Base-by-base conservation (phyloP, 2,888 invertebrate genomes). In the Erebia ligea region DNA sequence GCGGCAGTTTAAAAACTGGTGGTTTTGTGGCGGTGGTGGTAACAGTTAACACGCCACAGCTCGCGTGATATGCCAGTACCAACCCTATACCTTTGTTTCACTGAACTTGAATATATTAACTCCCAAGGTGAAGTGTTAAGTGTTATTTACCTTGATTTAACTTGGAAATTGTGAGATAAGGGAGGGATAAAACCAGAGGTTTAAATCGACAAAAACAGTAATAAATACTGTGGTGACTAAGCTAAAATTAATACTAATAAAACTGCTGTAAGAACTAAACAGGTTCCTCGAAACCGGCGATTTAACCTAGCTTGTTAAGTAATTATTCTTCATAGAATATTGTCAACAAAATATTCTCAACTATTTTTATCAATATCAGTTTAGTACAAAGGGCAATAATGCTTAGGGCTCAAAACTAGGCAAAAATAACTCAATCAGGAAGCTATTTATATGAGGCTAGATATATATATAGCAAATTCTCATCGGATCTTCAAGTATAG, bases 21-120 rank as follows among this genome's bases (percentile, higher is more conserved):
- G 57, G 56, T 64, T 52, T 13, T 21, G 15, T 13, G 8, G 8
- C 34, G 57, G 57, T 34, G 40, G 42, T 61, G 42, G 42, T 42
- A 58, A 42, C 40, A 64, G 57, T 62, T 62, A 59, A 73, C 65
- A 52, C 67, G 54, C 25, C 21, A 64, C 52, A 19, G 65, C 45
- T 84, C 78, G 83, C 84, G 84, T 84, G 84, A 83, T 82, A 81
- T 81, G 82, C 80, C 82, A 79, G 67, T 68, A 70, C 75, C 64
- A 21, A 48, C 64, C 67, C 59, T 59, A n/a, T 8, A 45, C 69
- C 50, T 25, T 59, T 56, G 71, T 71, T 75, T 70, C 72, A 75
- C 61, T 80, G 79, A 79, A 81, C 80, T 79, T 82, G 82, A 81
- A 79, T 80, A 79, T 62, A 79, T 80, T 79, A 70, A 21, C 19